Evolutionary conservation across 1,140 invertebrate species (phyloP).

Genomic region (Tachypleus tridentatus): DNA sequence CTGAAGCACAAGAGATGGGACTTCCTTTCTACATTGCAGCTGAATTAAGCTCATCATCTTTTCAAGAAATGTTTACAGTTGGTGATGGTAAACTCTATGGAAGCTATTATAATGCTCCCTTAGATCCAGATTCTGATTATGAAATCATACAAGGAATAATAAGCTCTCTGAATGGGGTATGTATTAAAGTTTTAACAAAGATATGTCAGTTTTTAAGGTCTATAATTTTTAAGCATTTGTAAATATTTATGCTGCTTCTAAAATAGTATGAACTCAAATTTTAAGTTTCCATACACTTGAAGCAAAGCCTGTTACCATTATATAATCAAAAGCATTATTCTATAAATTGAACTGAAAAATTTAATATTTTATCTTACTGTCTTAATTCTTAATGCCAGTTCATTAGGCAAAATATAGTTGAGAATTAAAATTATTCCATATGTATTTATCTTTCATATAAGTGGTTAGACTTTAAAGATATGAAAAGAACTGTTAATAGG

Average conservation of each 20-base stretch:
- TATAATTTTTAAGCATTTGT: not conserved
- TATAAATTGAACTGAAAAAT: too few relatives aligned
- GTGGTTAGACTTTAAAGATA: too few relatives aligned
- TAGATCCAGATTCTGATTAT: conserved; percentile 47
- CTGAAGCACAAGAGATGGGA: conserved; percentile 43
- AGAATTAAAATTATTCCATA: too few relatives aligned
- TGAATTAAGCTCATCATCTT: conserved; percentile 45
- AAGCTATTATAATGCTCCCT: conserved; percentile 62
- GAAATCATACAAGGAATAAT: conserved; percentile 59
- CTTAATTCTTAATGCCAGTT: too few relatives aligned
- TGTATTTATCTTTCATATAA: too few relatives aligned
- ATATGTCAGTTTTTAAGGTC: not conserved
- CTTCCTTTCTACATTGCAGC: conserved; percentile 66
- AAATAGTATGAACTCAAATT: too few relatives aligned
- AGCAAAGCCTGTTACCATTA: too few relatives aligned
- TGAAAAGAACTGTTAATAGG: too few relatives aligned
- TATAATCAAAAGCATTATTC: too few relatives aligned
- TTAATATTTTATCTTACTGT: too few relatives aligned
- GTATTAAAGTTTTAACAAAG: conserved; percentile 8
- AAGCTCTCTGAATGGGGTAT: conserved; percentile 47
- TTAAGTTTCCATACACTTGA: too few relatives aligned
- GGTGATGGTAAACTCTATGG: conserved; percentile 61
- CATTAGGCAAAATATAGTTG: too few relatives aligned
- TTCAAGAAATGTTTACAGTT: conserved; percentile 50
- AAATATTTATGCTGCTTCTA: not conserved